Percentiles rank a stretch among this genome's conserved stretches.
Evolutionary conservation across 2,888 invertebrate species (phyloP).

Genomic region (Isotomurus palustris): DNA sequence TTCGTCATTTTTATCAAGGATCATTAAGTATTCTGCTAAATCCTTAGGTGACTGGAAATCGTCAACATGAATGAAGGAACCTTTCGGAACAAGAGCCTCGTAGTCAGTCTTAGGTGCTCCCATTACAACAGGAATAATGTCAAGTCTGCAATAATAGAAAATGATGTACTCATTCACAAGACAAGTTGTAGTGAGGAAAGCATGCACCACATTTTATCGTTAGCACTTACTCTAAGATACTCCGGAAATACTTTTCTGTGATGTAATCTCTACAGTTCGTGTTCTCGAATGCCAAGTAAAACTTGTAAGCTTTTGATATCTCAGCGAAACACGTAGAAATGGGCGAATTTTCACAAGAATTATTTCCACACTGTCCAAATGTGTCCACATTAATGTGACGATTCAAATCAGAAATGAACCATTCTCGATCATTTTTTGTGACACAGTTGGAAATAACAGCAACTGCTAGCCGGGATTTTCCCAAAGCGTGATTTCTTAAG

Average conservation of each 20-base stretch:
- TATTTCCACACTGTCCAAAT: slow-evolving; percentile 78
- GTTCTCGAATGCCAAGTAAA: slow-evolving; percentile 49
- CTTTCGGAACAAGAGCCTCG: neutral
- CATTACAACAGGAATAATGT: slow-evolving; percentile 8
- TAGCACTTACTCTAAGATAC: slow-evolving; percentile 31
- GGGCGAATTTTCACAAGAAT: too few relatives aligned
- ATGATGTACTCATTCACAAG: neutral
- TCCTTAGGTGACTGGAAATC: slow-evolving; percentile 15
- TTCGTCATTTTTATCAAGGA: slow-evolving; percentile 9
- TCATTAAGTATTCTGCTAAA: slow-evolving; percentile 37
- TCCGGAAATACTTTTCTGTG: slow-evolving; percentile 48
- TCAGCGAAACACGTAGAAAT: neutral
- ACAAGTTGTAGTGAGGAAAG: neutral
- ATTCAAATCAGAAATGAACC: slow-evolving; percentile 77
- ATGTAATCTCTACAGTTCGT: slow-evolving; percentile 47
- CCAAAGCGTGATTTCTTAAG: too few relatives aligned
- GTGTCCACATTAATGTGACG: slow-evolving; percentile 86
- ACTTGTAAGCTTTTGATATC: slow-evolving; percentile 44
- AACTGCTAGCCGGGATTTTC: slow-evolving; percentile 15
- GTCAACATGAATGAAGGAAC: slow-evolving; percentile 6
- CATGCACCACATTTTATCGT: neutral
- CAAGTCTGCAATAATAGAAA: neutral
- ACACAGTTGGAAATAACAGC: slow-evolving; percentile 23
- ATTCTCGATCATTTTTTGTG: slow-evolving; percentile 57
- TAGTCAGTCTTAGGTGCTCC: neutral